Evolutionary conservation across 2,888 invertebrate genomes (phyloP).

Genomic region (Tipula unca): DNA sequence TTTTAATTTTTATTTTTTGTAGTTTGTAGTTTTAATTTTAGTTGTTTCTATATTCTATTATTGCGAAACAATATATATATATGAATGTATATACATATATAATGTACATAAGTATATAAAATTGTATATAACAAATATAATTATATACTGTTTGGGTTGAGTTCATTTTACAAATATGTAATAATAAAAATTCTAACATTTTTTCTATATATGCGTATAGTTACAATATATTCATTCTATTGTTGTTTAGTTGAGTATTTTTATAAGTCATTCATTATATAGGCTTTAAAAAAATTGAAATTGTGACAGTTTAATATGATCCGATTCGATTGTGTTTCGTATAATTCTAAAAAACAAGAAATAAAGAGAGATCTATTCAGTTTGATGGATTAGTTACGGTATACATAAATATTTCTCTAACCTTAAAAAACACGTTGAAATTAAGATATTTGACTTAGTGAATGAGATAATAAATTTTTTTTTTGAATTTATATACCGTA

Average conservation of each 20-base stretch:
- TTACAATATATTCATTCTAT: background rate
- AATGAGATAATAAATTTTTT: background rate
- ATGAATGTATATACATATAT: no score
- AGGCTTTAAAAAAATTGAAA: background rate
- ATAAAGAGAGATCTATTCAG: slow-evolving; percentile 16
- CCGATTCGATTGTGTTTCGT: background rate
- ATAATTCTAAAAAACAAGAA: background rate
- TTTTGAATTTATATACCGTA: background rate
- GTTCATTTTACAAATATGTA: background rate
- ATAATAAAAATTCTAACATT: background rate
- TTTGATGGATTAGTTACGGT: slow-evolving; percentile 10
- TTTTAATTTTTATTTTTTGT: background rate
- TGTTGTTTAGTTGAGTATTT: background rate
- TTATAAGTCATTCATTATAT: background rate
- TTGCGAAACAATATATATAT: background rate
- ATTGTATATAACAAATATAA: background rate
- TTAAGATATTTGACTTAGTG: background rate
- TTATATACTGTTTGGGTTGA: slow-evolving; percentile 3
- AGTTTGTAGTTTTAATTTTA: background rate
- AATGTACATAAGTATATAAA: background rate
- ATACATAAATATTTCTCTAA: slow-evolving; percentile 2
- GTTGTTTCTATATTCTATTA: slow-evolving; percentile 4
- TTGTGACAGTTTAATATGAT: slow-evolving; percentile 8
- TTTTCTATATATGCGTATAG: no score
- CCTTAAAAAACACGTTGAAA: slow-evolving; percentile 2